Percentiles rank a stretch among this genome's conserved stretches.
Evolutionary conservation across 2,113 vertebrate genomes (phyloP).

Genomic region (Crypturellus undulatus): DNA sequence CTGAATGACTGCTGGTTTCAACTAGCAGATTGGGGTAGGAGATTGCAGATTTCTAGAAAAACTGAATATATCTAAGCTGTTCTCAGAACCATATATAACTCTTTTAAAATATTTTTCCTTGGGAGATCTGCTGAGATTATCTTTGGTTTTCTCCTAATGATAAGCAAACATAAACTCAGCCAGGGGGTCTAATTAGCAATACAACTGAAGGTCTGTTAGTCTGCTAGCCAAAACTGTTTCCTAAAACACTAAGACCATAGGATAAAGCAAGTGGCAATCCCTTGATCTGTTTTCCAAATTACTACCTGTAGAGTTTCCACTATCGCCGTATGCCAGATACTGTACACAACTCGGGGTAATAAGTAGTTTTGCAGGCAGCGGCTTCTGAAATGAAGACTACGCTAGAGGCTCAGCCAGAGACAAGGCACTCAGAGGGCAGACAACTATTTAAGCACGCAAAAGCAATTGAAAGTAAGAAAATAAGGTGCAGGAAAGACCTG

Average conservation of each 20-base stretch:
- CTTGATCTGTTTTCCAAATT: not conserved
- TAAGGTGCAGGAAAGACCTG: not conserved
- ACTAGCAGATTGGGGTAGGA: not conserved
- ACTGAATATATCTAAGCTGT: not conserved
- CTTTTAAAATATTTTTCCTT: not conserved
- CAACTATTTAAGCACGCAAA: not conserved
- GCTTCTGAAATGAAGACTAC: not conserved
- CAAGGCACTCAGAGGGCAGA: not conserved
- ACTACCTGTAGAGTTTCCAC: not conserved
- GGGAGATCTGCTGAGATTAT: not conserved
- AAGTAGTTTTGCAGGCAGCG: not conserved
- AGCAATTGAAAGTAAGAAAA: not conserved
- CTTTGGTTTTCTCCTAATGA: not conserved
- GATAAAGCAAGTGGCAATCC: not conserved
- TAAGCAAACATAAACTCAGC: not conserved
- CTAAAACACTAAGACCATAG: not conserved
- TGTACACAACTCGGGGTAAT: not conserved
- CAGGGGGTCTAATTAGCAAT: not conserved
- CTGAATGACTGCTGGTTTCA: not conserved
- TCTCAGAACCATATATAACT: not conserved
- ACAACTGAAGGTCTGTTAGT: not conserved
- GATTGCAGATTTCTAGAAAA: not conserved
- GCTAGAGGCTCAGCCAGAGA: not conserved
- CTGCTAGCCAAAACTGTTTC: not conserved
- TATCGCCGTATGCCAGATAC: not conserved